phyloP scores from a whole-genome alignment of 2,797 vertebrate genomes.

The Cryptoblepharus egeriae region DNA sequence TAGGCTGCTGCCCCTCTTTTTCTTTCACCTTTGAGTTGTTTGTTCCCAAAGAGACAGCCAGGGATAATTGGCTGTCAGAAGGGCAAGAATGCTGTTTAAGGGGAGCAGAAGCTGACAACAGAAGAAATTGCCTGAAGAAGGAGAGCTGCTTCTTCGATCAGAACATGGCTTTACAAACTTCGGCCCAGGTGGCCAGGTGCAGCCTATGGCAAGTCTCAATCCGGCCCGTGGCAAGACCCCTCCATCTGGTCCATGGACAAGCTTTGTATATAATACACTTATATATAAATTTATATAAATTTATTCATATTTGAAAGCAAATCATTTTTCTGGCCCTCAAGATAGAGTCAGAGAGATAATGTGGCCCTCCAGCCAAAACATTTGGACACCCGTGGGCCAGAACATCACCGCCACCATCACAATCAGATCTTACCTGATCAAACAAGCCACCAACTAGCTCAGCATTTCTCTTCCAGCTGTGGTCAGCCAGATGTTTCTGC shows the following conservation, averaged over 20 bases:
- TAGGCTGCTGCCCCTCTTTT: background rate
- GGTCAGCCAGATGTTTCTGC: background rate
- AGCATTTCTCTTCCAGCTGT: background rate
- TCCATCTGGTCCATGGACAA: too few species aligned
- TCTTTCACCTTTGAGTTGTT: conserved; percentile 2
- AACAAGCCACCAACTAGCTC: background rate
- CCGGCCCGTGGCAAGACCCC: too few species aligned
- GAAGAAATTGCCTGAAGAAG: conserved; percentile 2
- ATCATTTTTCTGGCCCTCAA: too few species aligned
- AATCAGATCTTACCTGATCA: background rate
- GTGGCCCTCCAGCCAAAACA: too few species aligned
- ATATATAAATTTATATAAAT: too few species aligned
- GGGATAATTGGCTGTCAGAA: conserved; percentile 13
- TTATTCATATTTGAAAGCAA: too few species aligned
- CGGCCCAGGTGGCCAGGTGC: too few species aligned
- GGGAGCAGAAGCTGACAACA: background rate
- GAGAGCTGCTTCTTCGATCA: background rate
- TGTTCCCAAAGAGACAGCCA: conserved; percentile 1
- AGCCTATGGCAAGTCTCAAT: too few species aligned
- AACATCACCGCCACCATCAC: too few species aligned
- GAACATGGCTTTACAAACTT: background rate
- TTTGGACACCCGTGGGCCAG: too few species aligned
- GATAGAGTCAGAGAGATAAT: too few species aligned
- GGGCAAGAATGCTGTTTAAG: background rate
- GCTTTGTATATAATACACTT: too few species aligned